Conservation (phyloP, 2,797 vertebrate genomes). For the Coregonus suidteri region DNA sequence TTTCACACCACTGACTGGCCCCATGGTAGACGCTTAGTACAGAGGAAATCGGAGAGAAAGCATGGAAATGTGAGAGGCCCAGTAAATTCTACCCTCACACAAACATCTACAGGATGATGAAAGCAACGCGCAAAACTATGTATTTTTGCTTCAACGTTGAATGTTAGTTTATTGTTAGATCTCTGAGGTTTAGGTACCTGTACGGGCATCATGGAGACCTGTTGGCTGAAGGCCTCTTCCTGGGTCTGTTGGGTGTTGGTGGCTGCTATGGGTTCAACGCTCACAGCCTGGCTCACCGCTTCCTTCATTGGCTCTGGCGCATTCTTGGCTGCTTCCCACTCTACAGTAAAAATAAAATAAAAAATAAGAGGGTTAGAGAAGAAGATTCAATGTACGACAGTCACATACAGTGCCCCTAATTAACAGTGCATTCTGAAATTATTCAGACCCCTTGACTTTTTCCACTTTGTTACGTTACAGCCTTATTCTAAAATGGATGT, state of each 20-base stretch:
- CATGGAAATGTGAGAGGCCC: neutral
- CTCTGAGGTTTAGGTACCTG: conserved; percentile 77
- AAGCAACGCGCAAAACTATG: neutral
- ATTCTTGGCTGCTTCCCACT: conserved; percentile 92
- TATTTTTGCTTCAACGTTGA: neutral
- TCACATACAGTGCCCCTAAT: neutral
- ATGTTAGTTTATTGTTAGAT: no score
- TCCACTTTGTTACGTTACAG: no score
- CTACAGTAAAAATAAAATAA: conserved; percentile 59
- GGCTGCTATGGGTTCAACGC: conserved; percentile 75
- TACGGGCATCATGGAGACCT: conserved; percentile 89
- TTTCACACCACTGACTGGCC: neutral
- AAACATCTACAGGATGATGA: neutral
- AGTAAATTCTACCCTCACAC: neutral
- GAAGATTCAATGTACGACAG: neutral
- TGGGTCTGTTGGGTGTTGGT: conserved; percentile 77
- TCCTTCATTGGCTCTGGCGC: conserved; percentile 85
- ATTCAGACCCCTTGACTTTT: no score
- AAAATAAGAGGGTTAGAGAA: conserved; percentile 1
- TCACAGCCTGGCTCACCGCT: conserved; percentile 73
- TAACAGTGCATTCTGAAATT: no score
- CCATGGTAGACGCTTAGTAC: neutral
- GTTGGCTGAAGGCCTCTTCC: conserved; percentile 87
- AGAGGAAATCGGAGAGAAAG: neutral
- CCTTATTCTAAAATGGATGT: no score